Evolutionary conservation across 2,888 invertebrate genomes (phyloP).

Genomic region (Norana najaformis): DNA sequence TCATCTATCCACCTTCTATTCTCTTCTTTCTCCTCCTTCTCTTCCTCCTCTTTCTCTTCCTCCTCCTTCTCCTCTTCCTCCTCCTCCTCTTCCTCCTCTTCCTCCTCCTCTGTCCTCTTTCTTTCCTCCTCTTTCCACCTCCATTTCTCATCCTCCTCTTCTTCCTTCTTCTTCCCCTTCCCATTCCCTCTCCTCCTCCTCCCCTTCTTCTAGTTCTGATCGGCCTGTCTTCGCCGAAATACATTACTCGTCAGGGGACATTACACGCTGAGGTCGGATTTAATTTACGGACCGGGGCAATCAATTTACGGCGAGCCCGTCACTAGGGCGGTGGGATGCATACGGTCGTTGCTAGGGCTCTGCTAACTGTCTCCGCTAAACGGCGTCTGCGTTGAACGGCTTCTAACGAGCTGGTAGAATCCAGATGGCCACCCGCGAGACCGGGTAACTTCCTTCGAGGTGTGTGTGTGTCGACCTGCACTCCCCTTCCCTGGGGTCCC

Average conservation of each 20-base stretch:
- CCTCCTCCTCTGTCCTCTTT: neutral
- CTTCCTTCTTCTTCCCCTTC: neutral
- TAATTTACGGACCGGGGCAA: neutral
- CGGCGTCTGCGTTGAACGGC: neutral
- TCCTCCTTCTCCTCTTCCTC: too few relatives aligned
- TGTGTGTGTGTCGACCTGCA: neutral
- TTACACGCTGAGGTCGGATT: neutral
- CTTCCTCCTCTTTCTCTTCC: neutral
- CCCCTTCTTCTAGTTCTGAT: too few relatives aligned
- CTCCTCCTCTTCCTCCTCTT: neutral
- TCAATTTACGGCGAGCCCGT: neutral
- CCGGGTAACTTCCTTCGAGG: neutral
- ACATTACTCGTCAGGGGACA: too few relatives aligned
- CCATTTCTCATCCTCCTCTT: too few relatives aligned
- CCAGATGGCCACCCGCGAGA: conserved; percentile 23
- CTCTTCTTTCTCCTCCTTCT: neutral
- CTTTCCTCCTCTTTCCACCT: neutral
- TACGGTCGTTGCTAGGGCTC: neutral
- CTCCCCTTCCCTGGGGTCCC: neutral
- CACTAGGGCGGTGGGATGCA: neutral
- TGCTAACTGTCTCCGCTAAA: conserved; percentile 24
- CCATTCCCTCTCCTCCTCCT: neutral
- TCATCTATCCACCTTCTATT: too few relatives aligned
- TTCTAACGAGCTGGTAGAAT: neutral
- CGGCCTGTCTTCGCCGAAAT: neutral